Base-by-base conservation (phyloP, 2,797 vertebrate species). In the Craterocephalus amniculus region DNA sequence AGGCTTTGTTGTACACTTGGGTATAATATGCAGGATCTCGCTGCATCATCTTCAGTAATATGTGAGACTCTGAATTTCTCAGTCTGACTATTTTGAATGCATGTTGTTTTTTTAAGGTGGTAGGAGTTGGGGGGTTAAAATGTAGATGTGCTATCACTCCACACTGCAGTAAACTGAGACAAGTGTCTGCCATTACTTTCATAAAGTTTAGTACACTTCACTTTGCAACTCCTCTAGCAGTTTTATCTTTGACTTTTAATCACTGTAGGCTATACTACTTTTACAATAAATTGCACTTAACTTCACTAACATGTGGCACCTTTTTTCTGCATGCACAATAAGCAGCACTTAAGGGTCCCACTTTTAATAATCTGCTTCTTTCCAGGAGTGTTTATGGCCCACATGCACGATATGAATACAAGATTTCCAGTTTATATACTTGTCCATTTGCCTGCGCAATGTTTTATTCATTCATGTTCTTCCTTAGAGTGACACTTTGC, bases 241-340 rank as follows among this genome's bases (percentile, higher is more conserved):
- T 74, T 84, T 88, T 72, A 81, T 70, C 63, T 83, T 57, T 66
- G 29, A 34, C 14, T 68, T 89, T 85, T 77, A 81, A 87, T 83
- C 74, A 54, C 77, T 66, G 51, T 78, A 60, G n/a, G n/a, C n/a
- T n/a, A n/a, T n/a, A n/a, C n/a, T 80, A 79, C 64, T 61, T 54
- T 87, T 82, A 78, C 63, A 81, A 63, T 80, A 80, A 87, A 87
- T 60, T 69, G 40, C 63, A 71, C 69, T 88, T 82, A 79, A 52
- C 76, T 83, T 52, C n/a, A 51, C 32, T 76, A 36, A 63, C 45
- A 32, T 45, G 71, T 38, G 51, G 68, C 57, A 40, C 8, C 52
- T 55, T 66, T 76, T 86, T 83, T 67, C 45, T 72, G 43, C 40
- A 68, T 73, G 70, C 35, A 68, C 67, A 59, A 63, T 77, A 74